Evolutionary conservation across 2,113 vertebrate species (phyloP).

Genomic region (Anguilla rostrata): DNA sequence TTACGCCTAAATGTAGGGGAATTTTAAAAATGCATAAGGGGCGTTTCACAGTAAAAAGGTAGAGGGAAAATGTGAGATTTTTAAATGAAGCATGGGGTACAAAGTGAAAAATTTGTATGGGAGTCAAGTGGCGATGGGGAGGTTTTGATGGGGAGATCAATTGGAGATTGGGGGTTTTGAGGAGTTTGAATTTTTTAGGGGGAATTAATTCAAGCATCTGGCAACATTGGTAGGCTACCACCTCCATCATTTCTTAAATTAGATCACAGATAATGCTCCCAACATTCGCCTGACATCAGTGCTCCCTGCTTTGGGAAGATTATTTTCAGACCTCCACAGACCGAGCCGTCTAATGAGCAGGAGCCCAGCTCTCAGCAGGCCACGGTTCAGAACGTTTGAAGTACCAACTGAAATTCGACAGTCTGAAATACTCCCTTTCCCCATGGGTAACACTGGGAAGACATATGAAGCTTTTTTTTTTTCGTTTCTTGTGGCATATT

Average conservation of each 20-base stretch:
- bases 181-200: too few relatives aligned
- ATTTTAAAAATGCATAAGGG: too few relatives aligned
- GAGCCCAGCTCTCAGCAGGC: background rate
- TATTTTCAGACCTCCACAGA: background rate
- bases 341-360: background rate
- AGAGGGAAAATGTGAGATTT: too few relatives aligned
- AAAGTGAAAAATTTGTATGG: too few relatives aligned
- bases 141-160: too few relatives aligned
- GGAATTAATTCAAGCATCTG: too few relatives aligned
- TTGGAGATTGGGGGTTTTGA: too few relatives aligned
- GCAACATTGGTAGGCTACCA: too few relatives aligned
- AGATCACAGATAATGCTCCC: background rate
- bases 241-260: background rate
- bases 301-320: background rate
- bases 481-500: background rate
- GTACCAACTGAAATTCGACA: background rate
- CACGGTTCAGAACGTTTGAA: background rate
- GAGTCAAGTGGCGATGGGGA: too few relatives aligned
- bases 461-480: background rate
- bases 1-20: background rate
- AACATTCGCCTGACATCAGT: background rate
- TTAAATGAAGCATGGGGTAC: too few relatives aligned
- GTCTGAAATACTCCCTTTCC: background rate
- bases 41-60: too few relatives aligned
- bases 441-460: background rate